These are phyloP conservation scores for Atopsyche davidsoni DNA, from an alignment of 1,140 invertebrate genomes.

Conservation along the genomic window DNA sequence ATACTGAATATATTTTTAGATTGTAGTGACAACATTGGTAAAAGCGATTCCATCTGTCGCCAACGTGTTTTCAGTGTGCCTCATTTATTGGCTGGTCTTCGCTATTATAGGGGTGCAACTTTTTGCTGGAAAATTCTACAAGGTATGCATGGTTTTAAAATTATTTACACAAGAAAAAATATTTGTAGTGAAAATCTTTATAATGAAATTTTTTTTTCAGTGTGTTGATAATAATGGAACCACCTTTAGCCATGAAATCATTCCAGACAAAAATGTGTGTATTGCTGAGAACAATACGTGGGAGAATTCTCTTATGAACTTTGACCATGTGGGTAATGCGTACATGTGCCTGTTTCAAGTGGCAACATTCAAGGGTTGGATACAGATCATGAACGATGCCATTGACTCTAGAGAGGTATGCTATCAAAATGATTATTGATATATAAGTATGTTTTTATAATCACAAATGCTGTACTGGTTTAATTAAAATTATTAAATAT, in stretches of 20 bases:
- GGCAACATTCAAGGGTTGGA: slow-evolving; percentile 93
- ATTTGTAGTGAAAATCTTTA: not conserved
- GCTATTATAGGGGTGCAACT: slow-evolving; percentile 87
- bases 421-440: not conserved
- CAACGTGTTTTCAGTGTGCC: slow-evolving; percentile 84
- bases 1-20: slow-evolving; percentile 56
- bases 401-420: slow-evolving; percentile 88
- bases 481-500: slow-evolving; percentile 1
- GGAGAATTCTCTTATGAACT: slow-evolving; percentile 96
- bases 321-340: slow-evolving; percentile 95
- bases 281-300: slow-evolving; percentile 84
- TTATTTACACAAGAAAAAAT: no score
- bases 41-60: slow-evolving; percentile 94
- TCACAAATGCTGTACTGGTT: no score
- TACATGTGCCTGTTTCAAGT: slow-evolving; percentile 98
- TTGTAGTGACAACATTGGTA: slow-evolving; percentile 89
- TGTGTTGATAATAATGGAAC: slow-evolving; percentile 81
- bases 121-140: slow-evolving; percentile 86
- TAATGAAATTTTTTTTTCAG: slow-evolving; percentile 45
- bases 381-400: slow-evolving; percentile 95
- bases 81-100: slow-evolving; percentile 89
- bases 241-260: slow-evolving; percentile 75
- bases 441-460: no score
- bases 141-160: slow-evolving; percentile 61
- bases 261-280: slow-evolving; percentile 77